These are phyloP conservation scores for Hapalemur alaotrensis DNA, from an alignment of 2,797 vertebrate genomes.

Conservation along the genomic window DNA sequence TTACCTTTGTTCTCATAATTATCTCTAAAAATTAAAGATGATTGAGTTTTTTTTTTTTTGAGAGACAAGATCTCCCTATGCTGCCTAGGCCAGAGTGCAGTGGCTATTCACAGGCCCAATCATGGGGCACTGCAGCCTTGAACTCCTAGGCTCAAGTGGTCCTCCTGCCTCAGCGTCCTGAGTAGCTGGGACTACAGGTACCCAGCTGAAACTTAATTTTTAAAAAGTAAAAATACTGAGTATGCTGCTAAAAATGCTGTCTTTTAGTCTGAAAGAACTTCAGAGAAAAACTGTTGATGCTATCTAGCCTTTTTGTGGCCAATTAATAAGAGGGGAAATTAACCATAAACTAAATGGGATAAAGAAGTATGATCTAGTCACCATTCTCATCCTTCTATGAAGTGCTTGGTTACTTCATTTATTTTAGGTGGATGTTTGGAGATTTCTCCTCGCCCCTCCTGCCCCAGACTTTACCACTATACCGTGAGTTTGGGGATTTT, in stretches of 20 bases:
- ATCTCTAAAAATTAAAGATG: background rate
- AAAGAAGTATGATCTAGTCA: background rate
- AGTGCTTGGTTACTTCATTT: background rate
- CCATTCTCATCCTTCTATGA: background rate
- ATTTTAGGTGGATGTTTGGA: background rate
- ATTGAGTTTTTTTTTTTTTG: background rate
- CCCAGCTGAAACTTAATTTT: background rate
- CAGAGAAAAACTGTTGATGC: background rate
- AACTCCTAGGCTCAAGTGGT: background rate
- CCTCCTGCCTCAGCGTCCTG: background rate
- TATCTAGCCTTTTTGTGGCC: background rate
- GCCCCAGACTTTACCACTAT: no score
- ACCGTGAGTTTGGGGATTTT: background rate
- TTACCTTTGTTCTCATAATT: background rate
- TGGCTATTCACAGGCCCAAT: background rate
- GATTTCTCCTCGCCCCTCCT: no score
- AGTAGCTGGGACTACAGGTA: background rate
- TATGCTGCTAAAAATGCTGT: background rate
- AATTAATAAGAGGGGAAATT: background rate
- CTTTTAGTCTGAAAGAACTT: background rate
- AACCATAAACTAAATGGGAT: background rate
- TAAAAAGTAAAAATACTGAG: background rate
- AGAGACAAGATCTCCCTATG: background rate
- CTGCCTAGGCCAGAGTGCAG: background rate
- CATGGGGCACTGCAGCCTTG: background rate